Evolutionary conservation across 2,888 invertebrate genomes (phyloP).

Genomic region (Caenorhabditis drosophilae): DNA sequence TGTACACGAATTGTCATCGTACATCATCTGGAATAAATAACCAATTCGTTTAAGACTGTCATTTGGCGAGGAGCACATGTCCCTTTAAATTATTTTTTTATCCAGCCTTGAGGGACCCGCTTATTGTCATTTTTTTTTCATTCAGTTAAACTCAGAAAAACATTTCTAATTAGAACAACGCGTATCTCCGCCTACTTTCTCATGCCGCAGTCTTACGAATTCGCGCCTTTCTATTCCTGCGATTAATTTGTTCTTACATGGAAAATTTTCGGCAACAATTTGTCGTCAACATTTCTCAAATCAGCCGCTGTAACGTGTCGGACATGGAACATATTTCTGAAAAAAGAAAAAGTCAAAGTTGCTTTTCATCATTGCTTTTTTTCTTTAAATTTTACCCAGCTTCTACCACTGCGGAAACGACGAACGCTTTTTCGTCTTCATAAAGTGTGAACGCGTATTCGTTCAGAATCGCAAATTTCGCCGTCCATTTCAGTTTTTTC

Average conservation of each 20-base stretch:
- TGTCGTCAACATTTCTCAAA: constrained; percentile 96
- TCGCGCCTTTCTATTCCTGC: neutral
- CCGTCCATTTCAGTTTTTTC: constrained; percentile 31
- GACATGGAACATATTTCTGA: constrained; percentile 96
- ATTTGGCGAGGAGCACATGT: too few species aligned
- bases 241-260: constrained; percentile 73
- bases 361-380: neutral
- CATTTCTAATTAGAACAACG: too few species aligned
- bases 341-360: constrained; percentile 5
- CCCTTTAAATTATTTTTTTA: too few species aligned
- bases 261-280: constrained; percentile 98
- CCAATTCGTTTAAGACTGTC: too few species aligned
- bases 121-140: too few species aligned
- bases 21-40: constrained; percentile 80
- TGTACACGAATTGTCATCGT: constrained; percentile 78
- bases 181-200: too few species aligned
- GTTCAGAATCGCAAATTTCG: constrained; percentile 23
- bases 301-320: constrained; percentile 97
- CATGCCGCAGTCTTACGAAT: too few species aligned
- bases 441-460: constrained; percentile 29
- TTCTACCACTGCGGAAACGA: constrained; percentile 18
- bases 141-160: too few species aligned
- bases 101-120: too few species aligned
- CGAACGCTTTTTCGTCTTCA: constrained; percentile 20
- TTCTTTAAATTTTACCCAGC: too few species aligned